Evolutionary conservation across 2,797 vertebrate genomes (phyloP), one percentile per base, ranked within the genome.

Genomic region (Darevskia mixta): DNA sequence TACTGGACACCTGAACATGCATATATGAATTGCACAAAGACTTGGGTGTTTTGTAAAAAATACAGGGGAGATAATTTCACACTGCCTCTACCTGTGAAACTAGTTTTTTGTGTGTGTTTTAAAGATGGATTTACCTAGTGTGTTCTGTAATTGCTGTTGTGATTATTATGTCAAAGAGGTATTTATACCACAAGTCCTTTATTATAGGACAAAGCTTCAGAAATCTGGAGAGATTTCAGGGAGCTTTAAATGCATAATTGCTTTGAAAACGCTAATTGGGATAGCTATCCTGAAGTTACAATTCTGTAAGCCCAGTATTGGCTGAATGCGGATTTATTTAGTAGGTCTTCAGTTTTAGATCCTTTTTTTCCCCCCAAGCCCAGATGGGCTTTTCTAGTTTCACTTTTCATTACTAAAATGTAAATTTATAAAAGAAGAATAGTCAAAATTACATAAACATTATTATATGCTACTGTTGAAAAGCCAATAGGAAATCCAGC

Each of bases 371-470:
- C 35, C 35, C 2, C 35, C 32, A 55, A 55, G 49, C 13, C 90
- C 80, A 82, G 71, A 82, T 76, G 87, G 43, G 55, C 81, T 85
- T 92, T 76, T 88, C 0, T 58, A 90, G 72, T 88, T 78, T 69
- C 9, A 23, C 15, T 61, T 71, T 83, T 69, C 18, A 38, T 41
- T 82, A 73, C 86, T 55, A 91, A 90, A 91, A 92, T 87, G 72
- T 38, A 91, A 94, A 87, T 90, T 77, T 3, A 10, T 83, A 66
- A 90, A 89, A 72, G 78, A 86, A 88, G 87, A 87, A 81, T 83
- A 85, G 73, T 29, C 78, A 88, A 11, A 83, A 27, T 85, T 92
- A 83, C 87, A 88, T 91, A 82, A 84, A 55, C 5, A 2, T 55
- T 11, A 8, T 35, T n/a, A 55, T 76, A 55, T 58, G 43, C 41